Conservation (phyloP, 2,113 vertebrate genomes). For the Pimephales promelas region DNA sequence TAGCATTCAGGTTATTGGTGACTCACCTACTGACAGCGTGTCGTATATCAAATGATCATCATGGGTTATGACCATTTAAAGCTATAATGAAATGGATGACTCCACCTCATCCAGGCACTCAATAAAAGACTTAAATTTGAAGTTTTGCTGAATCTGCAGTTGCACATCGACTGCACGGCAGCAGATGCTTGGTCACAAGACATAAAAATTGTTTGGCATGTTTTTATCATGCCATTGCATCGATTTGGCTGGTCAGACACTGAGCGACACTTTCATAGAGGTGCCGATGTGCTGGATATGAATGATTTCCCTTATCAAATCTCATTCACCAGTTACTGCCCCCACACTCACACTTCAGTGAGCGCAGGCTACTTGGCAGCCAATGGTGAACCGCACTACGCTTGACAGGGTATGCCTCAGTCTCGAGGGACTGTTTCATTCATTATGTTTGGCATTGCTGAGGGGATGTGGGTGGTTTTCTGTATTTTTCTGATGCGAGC, state of each 20-base stretch:
- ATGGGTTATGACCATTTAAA: not conserved
- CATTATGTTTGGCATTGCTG: slow-evolving; percentile 30
- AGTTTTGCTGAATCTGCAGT: not conserved
- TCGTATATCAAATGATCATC: not conserved
- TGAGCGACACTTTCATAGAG: slow-evolving; percentile 46
- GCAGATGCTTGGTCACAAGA: not conserved
- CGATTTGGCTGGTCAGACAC: slow-evolving; percentile 41
- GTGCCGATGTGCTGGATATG: slow-evolving; percentile 54
- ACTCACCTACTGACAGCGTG: not conserved
- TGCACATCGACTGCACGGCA: not conserved
- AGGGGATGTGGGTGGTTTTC: slow-evolving; percentile 27
- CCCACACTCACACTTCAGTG: slow-evolving; percentile 44
- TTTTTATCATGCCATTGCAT: not conserved
- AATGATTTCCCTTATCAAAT: slow-evolving; percentile 50
- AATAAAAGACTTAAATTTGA: not conserved
- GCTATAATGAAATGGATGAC: not conserved
- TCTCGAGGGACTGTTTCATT: slow-evolving; percentile 23
- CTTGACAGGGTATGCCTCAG: slow-evolving; percentile 13
- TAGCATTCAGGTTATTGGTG: not conserved
- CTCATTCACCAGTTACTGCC: slow-evolving; percentile 53
- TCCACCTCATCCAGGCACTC: not conserved
- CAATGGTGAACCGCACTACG: slow-evolving; percentile 24
- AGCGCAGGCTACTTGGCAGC: slow-evolving; percentile 24
- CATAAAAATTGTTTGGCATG: not conserved
- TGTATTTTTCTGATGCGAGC: not conserved